Evolutionary conservation across 2,888 invertebrate genomes (phyloP).

Genomic region (Dolichopus griseipennis): DNA sequence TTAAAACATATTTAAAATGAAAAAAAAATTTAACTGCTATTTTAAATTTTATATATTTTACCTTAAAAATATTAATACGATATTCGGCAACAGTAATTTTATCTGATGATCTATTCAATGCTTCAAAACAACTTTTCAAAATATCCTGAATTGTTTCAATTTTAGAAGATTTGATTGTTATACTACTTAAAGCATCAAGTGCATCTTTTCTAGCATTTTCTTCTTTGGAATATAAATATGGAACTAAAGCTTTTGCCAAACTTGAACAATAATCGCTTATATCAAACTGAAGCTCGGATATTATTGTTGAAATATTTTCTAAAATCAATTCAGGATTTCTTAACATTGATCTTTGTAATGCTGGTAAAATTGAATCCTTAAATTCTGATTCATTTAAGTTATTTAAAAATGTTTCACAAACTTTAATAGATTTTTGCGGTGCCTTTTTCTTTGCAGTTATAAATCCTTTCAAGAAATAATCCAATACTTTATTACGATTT

Average conservation of each 20-base stretch:
- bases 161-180: constrained; percentile 65
- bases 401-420: constrained; percentile 57
- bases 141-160: constrained; percentile 57
- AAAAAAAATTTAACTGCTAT: not conserved
- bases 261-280: constrained; percentile 69
- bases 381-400: constrained; percentile 59
- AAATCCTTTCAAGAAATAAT: constrained; percentile 65
- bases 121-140: constrained; percentile 62
- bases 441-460: constrained; percentile 71
- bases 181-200: constrained; percentile 57
- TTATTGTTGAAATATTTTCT: constrained; percentile 66
- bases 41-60: constrained; percentile 30
- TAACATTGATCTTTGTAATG: constrained; percentile 82
- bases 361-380: constrained; percentile 64
- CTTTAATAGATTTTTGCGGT: constrained; percentile 55
- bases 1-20: constrained; percentile 23
- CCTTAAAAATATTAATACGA: constrained; percentile 75
- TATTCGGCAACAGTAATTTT: constrained; percentile 83
- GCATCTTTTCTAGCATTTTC: constrained; percentile 67
- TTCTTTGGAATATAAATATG: constrained; percentile 78
- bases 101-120: constrained; percentile 81
- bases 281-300: constrained; percentile 62
- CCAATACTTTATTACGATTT: constrained; percentile 46
- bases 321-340: constrained; percentile 88
- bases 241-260: constrained; percentile 72